Conservation (phyloP, 1,140 invertebrate genomes). For the Spodoptera litura region DNA sequence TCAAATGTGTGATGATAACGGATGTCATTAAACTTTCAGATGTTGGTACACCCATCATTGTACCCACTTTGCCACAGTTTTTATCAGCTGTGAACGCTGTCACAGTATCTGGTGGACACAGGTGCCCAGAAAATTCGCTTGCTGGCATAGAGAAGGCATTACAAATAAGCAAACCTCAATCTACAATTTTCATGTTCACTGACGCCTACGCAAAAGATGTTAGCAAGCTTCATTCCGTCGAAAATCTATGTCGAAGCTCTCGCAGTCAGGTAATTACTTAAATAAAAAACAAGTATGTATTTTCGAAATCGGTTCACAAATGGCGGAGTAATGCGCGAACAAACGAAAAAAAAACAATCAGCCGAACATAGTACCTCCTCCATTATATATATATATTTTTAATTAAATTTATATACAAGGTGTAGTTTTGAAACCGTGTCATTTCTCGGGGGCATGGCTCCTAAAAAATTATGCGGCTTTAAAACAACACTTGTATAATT, state of each 20-base stretch:
- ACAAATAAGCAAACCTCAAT: conserved; percentile 86
- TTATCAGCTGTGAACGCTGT: conserved; percentile 80
- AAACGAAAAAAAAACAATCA: too few species aligned
- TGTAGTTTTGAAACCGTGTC: too few species aligned
- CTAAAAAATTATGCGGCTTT: too few species aligned
- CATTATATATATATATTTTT: too few species aligned
- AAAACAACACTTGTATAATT: too few species aligned
- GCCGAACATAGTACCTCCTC: too few species aligned
- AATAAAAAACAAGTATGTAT: too few species aligned
- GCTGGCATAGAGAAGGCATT: conserved; percentile 88
- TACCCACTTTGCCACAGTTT: conserved; percentile 45
- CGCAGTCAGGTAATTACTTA: conserved; percentile 61
- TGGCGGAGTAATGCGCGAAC: too few species aligned
- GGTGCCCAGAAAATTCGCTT: conserved; percentile 89
- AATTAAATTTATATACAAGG: too few species aligned
- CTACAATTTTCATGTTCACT: conserved; percentile 89
- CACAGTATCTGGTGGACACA: conserved; percentile 87
- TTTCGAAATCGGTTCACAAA: too few species aligned
- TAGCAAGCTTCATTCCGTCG: conserved; percentile 53
- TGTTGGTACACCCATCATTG: conserved; percentile 50
- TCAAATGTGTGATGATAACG: too few species aligned
- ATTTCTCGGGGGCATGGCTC: too few species aligned
- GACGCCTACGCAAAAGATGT: conserved; percentile 87
- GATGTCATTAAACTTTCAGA: conserved; percentile 47
- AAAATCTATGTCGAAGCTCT: conserved; percentile 58